Percentiles rank a stretch among this genome's conserved stretches.
Evolutionary conservation across 2,113 vertebrate genomes (phyloP).

Genomic region (Chitala chitala): DNA sequence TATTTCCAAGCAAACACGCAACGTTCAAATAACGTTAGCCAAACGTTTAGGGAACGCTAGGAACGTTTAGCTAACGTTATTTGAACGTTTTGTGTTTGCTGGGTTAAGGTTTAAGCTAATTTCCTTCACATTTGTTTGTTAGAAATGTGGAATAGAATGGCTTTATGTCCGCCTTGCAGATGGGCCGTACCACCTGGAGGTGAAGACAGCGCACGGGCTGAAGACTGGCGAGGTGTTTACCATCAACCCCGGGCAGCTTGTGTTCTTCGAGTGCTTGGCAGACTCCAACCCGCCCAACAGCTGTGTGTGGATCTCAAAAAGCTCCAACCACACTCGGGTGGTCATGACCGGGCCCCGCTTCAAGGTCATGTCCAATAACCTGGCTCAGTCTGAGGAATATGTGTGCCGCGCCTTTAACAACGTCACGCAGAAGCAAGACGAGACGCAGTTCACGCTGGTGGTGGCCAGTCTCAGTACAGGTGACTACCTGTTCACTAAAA

Average conservation of each 20-base stretch:
- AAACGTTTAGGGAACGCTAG: too few species aligned
- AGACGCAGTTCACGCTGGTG: conserved; percentile 80
- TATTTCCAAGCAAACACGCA: too few species aligned
- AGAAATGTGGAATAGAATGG: not conserved
- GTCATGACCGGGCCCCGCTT: conserved; percentile 77
- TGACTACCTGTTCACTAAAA: conserved; percentile 25
- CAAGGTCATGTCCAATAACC: conserved; percentile 67
- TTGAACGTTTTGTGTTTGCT: too few species aligned
- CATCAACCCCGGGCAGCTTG: conserved; percentile 75
- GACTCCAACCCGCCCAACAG: conserved; percentile 92
- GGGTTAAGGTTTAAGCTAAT: too few species aligned
- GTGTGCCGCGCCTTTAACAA: conserved; percentile 89
- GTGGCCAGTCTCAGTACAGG: conserved; percentile 74
- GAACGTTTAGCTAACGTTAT: too few species aligned
- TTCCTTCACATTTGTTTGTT: too few species aligned
- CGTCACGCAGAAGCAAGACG: conserved; percentile 74
- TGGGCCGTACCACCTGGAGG: conserved; percentile 87
- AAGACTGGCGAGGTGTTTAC: conserved; percentile 81
- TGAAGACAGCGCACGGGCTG: conserved; percentile 80
- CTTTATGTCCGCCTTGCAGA: conserved; percentile 54
- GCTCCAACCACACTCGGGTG: conserved; percentile 68
- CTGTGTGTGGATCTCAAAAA: conserved; percentile 80
- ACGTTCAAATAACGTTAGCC: too few species aligned
- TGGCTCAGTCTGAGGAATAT: conserved; percentile 74
- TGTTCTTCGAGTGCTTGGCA: conserved; percentile 83